phyloP scores from a whole-genome alignment of 2,797 vertebrate species.

The Falco concolor region DNA sequence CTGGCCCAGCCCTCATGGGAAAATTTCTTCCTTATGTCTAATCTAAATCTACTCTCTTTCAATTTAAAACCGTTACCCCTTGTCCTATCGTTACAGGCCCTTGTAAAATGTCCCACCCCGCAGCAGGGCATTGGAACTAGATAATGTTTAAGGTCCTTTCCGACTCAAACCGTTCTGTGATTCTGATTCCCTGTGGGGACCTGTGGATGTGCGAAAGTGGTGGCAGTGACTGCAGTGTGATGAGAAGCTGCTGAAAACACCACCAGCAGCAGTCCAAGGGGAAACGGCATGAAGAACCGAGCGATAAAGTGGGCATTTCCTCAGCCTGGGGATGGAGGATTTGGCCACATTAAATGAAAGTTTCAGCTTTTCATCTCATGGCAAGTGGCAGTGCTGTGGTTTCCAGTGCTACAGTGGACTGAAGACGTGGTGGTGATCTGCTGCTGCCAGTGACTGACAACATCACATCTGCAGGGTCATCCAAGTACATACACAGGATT shows the following conservation, averaged over 20 bases:
- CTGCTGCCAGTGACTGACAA: neutral
- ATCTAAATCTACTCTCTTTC: no score
- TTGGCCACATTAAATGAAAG: neutral
- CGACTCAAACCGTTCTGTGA: no score
- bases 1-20: no score
- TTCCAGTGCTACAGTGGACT: neutral
- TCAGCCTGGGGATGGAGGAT: no score
- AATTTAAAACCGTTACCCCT: no score
- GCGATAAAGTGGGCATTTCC: neutral
- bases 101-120: no score
- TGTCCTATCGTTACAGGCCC: no score
- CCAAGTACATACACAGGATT: neutral
- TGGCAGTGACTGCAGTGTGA: rapidly evolving
- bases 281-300: rapidly evolving
- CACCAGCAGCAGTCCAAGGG: neutral
- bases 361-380: neutral
- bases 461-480: neutral
- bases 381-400: neutral
- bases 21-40: no score
- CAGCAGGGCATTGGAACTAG: no score
- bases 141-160: no score
- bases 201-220: no score
- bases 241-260: neutral
- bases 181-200: neutral
- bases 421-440: neutral